phyloP scores from a whole-genome alignment of 1,140 invertebrate genomes.

The Uloborus diversus region DNA sequence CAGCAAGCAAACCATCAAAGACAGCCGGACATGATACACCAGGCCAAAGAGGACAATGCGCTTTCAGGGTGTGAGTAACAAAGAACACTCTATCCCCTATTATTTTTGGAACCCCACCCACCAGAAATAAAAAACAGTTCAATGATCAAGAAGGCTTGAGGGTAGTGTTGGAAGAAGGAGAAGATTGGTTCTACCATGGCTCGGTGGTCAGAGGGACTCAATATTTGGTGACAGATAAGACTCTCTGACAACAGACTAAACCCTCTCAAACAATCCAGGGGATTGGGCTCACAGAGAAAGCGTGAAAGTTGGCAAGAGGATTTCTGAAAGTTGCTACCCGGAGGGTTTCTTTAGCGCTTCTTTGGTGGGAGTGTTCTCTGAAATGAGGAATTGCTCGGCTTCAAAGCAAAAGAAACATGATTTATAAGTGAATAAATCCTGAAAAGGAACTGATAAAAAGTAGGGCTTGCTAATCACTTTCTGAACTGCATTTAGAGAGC shows the following conservation, averaged over 20 bases:
- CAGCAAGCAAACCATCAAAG: no score
- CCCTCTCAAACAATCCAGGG: slow-evolving; percentile 19
- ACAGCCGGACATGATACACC: neutral
- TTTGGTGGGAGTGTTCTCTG: no score
- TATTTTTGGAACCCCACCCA: slow-evolving; percentile 39
- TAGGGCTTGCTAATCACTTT: no score
- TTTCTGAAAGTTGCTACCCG: neutral
- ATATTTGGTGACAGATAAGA: slow-evolving; percentile 51
- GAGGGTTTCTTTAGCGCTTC: no score
- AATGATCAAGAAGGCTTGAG: slow-evolving; percentile 12
- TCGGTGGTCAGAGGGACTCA: slow-evolving; percentile 45
- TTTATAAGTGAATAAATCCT: no score
- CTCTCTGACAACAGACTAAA: slow-evolving; percentile 32
- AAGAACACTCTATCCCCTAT: slow-evolving; percentile 35
- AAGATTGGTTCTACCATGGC: neutral
- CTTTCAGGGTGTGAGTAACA: slow-evolving; percentile 15
- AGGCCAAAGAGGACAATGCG: neutral
- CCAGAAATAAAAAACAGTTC: slow-evolving; percentile 20
- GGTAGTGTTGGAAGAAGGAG: neutral
- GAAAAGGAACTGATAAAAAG: no score
- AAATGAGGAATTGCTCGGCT: no score
- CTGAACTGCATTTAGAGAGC: no score
- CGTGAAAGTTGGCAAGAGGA: slow-evolving; percentile 48
- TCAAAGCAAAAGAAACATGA: no score
- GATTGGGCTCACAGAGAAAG: slow-evolving; percentile 42